phyloP scores from a whole-genome alignment of 2,113 vertebrate genomes.

The Nerophis ophidion region DNA sequence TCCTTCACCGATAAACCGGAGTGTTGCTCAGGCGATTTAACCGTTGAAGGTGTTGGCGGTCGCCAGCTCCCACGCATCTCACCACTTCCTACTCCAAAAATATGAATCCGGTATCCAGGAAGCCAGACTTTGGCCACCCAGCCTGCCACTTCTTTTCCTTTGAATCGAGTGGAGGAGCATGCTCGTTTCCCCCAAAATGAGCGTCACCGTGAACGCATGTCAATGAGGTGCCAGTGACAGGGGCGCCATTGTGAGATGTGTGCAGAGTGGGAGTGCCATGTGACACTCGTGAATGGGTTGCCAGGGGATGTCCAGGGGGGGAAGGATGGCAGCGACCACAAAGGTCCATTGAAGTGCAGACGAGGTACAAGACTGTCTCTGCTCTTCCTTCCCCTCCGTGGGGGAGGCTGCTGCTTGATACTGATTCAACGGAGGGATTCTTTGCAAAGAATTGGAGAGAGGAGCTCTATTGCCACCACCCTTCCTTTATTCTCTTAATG shows the following conservation, averaged over 20 bases:
- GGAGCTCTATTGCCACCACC: constrained; percentile 59
- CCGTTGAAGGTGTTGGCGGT: constrained; percentile 14
- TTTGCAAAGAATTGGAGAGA: constrained; percentile 56
- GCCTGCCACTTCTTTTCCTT: constrained; percentile 51
- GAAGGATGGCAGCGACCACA: constrained; percentile 63
- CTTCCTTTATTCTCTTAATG: constrained; percentile 45
- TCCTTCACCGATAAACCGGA: neutral
- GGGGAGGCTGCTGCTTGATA: constrained; percentile 62
- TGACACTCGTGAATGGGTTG: constrained; percentile 65
- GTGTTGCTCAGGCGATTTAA: neutral
- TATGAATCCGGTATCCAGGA: constrained; percentile 65
- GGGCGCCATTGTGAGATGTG: constrained; percentile 64
- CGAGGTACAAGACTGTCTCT: constrained; percentile 64
- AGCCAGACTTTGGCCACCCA: constrained; percentile 65
- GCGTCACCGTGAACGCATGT: constrained; percentile 67
- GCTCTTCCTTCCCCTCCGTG: constrained; percentile 57
- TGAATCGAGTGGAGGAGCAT: constrained; percentile 52
- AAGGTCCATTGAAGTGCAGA: constrained; percentile 66
- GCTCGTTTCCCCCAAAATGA: constrained; percentile 38
- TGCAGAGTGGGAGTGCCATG: constrained; percentile 62
- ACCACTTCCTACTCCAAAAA: constrained; percentile 51
- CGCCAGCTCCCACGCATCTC: constrained; percentile 12
- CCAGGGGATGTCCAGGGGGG: constrained; percentile 48
- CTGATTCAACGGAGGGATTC: constrained; percentile 57
- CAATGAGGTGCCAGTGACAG: constrained; percentile 73